These are phyloP conservation scores for Lochmaea capreae DNA, from an alignment of 2,888 invertebrate genomes.

Conservation along the genomic window DNA sequence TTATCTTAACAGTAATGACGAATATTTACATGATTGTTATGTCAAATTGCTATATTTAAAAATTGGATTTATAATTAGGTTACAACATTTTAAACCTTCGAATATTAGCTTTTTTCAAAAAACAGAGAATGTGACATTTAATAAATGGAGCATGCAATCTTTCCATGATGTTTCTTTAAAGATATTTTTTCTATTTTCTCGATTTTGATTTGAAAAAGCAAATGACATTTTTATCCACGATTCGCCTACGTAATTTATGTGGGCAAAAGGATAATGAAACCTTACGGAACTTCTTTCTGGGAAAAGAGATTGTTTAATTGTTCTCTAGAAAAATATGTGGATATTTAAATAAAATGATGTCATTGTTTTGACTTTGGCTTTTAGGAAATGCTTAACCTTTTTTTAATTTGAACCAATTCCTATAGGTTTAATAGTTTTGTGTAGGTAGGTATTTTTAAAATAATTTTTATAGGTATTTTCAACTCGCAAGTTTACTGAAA, in stretches of 20 bases:
- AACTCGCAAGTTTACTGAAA: background rate
- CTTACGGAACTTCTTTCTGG: background rate
- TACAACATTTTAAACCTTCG: conserved; percentile 56
- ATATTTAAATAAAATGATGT: conserved; percentile 11
- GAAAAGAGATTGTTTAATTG: conserved; percentile 11
- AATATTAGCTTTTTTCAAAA: conserved; percentile 22
- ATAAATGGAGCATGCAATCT: background rate
- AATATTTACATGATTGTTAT: conserved; percentile 42
- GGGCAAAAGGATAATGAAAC: conserved; percentile 15
- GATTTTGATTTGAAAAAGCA: conserved; percentile 1
- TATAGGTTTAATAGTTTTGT: conserved; percentile 7
- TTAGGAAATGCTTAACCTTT: background rate
- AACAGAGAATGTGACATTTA: background rate
- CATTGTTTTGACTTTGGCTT: background rate
- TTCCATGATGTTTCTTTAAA: background rate
- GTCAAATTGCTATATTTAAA: conserved; percentile 53
- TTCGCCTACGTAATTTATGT: conserved; percentile 19
- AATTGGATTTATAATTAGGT: conserved; percentile 61
- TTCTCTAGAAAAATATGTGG: background rate
- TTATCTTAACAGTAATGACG: conserved; percentile 43
- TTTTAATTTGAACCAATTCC: background rate
- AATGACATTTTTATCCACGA: conserved; percentile 13
- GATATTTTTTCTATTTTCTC: conserved; percentile 6
- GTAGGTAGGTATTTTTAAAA: conserved; percentile 11
- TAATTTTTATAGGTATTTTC: conserved; percentile 16